phyloP scores from a whole-genome alignment of 2,888 invertebrate genomes.

The Germaria angustata region DNA sequence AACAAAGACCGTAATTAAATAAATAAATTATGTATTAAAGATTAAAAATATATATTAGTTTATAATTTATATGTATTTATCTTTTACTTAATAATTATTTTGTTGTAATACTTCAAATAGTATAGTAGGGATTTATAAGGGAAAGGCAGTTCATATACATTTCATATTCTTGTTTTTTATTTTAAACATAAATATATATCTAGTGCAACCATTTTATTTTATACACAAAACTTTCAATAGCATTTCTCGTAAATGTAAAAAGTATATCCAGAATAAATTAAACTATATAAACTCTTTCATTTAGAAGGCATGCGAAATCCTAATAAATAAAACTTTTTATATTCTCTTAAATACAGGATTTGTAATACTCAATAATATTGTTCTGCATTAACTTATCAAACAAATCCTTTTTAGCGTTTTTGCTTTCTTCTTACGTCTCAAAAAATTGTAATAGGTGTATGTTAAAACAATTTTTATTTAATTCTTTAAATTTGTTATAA shows the following conservation, averaged over 20 bases:
- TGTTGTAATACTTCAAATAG: background rate
- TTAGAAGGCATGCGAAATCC: conserved; percentile 57
- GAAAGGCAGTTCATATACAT: conserved; percentile 67
- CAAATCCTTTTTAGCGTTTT: conserved; percentile 8
- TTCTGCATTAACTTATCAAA: conserved; percentile 49
- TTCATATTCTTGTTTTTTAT: conserved; percentile 14
- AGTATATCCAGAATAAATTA: background rate
- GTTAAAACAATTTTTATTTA: background rate
- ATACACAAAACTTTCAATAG: conserved; percentile 24
- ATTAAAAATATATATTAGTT: background rate
- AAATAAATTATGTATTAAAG: background rate
- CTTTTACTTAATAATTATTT: conserved; percentile 21
- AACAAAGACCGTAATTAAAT: too few species aligned
- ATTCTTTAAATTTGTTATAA: conserved; percentile 23
- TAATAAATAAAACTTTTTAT: conserved; percentile 48
- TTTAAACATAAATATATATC: conserved; percentile 54
- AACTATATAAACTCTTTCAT: conserved; percentile 8
- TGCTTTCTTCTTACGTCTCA: conserved; percentile 11
- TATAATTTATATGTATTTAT: background rate
- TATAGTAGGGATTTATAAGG: conserved; percentile 55
- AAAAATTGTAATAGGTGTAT: background rate
- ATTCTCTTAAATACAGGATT: conserved; percentile 56
- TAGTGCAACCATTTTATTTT: conserved; percentile 46
- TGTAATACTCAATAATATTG: conserved; percentile 46
- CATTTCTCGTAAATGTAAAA: conserved; percentile 57